Evolutionary conservation across 2,113 vertebrate species (phyloP), one percentile per base, ranked within the genome.

Genomic region (Acrocephalus kingi): DNA sequence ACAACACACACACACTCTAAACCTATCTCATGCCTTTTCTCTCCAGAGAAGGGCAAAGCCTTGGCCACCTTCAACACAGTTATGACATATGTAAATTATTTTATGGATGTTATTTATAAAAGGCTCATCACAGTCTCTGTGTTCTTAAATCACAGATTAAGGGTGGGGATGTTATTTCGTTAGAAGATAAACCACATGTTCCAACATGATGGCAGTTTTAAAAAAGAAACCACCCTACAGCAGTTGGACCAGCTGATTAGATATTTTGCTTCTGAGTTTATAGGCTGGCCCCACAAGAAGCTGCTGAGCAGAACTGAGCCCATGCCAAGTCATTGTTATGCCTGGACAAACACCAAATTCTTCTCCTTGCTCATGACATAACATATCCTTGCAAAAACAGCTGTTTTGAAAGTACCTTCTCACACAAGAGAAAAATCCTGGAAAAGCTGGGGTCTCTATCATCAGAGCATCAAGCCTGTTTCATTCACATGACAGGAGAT

Each of bases 211-310:
- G 56, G 79, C n/a, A 84, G 76, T 41, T 76, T 89, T 90, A 43
- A 78, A 94, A 97, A 90, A 94, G 85, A 96, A 96, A 89, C 85
- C n/a, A 31, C 83, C 90, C 88, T 52, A 24, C 41, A 81, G 79
- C 76, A 81, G 35, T 51, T 91, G 79, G 75, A 92, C 27, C 61
- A 83, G 76, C 85, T 88, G 92, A 71, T 74, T 25, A 86, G 86
- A 90, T 90, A 71, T 59, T 96, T 94, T 88, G 83, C 76, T 94
- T 22, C 64, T 74, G 67, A 91, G 75, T 30, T 68, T 91, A 61
- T 19, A 83, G 71, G 51, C 82, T 91, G 90, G 93, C 71, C 33
- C 79, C 87, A 95, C 87, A 80, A 9, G 48, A 92, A 95, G 72
- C 72, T 86, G 69, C 76, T 74, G 48, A 86, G 68, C 71, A 86